Conservation (phyloP, 2,797 vertebrate genomes). For the Alectoris magna region DNA sequence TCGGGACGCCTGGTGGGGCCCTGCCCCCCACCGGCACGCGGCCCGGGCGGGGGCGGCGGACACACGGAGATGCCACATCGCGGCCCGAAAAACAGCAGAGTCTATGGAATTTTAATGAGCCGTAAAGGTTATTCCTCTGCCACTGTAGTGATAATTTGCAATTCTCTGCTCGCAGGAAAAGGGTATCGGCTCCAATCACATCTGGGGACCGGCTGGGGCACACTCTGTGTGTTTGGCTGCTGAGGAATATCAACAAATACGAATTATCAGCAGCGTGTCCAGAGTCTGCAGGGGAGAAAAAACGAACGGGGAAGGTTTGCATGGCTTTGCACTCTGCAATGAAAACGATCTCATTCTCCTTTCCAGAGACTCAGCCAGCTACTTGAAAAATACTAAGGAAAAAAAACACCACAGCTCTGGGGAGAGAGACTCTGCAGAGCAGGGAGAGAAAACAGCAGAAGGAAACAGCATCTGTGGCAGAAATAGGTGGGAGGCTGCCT, state of each 20-base stretch:
- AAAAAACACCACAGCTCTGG: constrained; percentile 35
- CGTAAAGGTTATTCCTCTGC: constrained; percentile 64
- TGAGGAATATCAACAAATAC: constrained; percentile 7
- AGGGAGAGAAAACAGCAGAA: background rate
- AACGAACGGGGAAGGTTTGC: background rate
- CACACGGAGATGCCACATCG: too few species aligned
- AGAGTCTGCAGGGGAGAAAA: constrained; percentile 30
- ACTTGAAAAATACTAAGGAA: constrained; percentile 59
- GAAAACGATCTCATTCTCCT: constrained; percentile 51
- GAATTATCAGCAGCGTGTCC: background rate
- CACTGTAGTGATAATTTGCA: constrained; percentile 32
- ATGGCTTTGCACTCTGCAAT: constrained; percentile 21
- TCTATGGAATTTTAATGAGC: constrained; percentile 61
- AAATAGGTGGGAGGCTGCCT: background rate
- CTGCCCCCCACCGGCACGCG: too few species aligned
- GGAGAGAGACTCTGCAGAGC: constrained; percentile 6
- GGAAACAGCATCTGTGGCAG: background rate
- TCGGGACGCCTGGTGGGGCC: too few species aligned
- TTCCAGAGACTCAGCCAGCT: constrained; percentile 36
- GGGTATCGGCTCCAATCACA: background rate
- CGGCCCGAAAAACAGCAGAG: background rate
- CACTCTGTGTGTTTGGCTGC: constrained; percentile 20
- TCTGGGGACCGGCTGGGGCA: background rate
- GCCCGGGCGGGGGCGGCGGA: too few species aligned
- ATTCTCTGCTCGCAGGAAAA: background rate